Evolutionary conservation across 2,888 invertebrate species (phyloP).

Genomic region (Tetrapedia diversipes): DNA sequence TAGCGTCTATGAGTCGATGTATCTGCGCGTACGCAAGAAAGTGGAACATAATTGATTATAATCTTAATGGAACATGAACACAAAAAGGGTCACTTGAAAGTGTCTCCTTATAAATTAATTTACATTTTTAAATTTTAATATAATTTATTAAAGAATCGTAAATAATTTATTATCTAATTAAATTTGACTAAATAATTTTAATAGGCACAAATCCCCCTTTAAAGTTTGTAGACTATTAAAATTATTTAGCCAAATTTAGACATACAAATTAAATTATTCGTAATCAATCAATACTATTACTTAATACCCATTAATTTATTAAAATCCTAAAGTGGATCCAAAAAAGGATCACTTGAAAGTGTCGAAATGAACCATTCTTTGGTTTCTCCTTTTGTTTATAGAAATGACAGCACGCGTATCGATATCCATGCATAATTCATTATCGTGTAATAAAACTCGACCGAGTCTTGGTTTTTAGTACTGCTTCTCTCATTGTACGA

Average conservation of each 20-base stretch:
- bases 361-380: not conserved
- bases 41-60: not conserved
- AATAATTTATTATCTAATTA: too few species aligned
- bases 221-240: too few species aligned
- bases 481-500: not conserved
- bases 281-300: too few species aligned
- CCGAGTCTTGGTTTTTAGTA: not conserved
- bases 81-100: not conserved
- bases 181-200: too few species aligned
- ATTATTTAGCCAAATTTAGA: too few species aligned
- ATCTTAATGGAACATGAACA: not conserved
- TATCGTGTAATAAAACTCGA: not conserved
- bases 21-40: not conserved
- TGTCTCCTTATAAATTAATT: too few species aligned
- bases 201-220: too few species aligned
- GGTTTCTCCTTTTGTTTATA: not conserved
- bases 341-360: not conserved
- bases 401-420: not conserved
- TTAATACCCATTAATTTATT: too few species aligned
- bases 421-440: not conserved
- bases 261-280: too few species aligned
- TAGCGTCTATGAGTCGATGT: not conserved
- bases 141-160: too few species aligned
- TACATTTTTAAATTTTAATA: too few species aligned
- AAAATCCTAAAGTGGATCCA: too few species aligned